Percentiles rank a stretch among this genome's conserved stretches.
Evolutionary conservation across 2,888 invertebrate species (phyloP).

Genomic region (Steinernema scapterisci): DNA sequence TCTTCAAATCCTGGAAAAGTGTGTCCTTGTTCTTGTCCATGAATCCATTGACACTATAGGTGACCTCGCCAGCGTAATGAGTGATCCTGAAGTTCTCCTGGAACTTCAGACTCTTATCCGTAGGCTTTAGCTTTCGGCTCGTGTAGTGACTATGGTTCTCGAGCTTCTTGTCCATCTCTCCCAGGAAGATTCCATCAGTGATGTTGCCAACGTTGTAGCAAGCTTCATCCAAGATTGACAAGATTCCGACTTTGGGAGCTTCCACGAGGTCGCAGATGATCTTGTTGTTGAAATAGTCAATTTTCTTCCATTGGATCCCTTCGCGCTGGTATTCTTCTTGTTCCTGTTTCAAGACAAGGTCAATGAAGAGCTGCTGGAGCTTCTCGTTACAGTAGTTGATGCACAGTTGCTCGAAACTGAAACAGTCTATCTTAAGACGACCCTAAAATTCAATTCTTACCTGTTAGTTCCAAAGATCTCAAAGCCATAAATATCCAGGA

Average conservation of each 20-base stretch:
- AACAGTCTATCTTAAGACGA: constrained; percentile 42
- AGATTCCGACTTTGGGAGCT: constrained; percentile 85
- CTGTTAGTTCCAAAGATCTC: constrained; percentile 96
- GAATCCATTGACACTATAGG: constrained; percentile 86
- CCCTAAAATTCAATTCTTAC: constrained; percentile 68
- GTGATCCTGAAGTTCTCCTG: constrained; percentile 72
- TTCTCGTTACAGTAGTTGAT: constrained; percentile 99
- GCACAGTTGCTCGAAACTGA: constrained; percentile 89
- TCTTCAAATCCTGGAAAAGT: constrained; percentile 93
- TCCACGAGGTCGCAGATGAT: constrained; percentile 93
- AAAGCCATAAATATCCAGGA: constrained; percentile 96
- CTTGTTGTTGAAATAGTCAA: constrained; percentile 96
- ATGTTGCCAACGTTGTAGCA: constrained; percentile 93
- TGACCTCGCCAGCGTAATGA: constrained; percentile 96
- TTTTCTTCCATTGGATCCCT: constrained; percentile 91
- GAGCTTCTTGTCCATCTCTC: constrained; percentile 89
- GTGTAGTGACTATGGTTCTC: constrained; percentile 85
- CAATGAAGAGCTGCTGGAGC: constrained; percentile 94
- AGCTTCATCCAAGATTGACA: constrained; percentile 93
- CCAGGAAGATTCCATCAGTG: constrained; percentile 79
- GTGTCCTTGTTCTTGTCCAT: constrained; percentile 97
- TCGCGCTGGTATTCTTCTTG: constrained; percentile 95
- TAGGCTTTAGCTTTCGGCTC: constrained; percentile 75
- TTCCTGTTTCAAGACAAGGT: constrained; percentile 93
- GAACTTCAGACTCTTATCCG: constrained; percentile 71